phyloP scores from a whole-genome alignment of 2,888 invertebrate species.

The Pristionchus arcanus region DNA sequence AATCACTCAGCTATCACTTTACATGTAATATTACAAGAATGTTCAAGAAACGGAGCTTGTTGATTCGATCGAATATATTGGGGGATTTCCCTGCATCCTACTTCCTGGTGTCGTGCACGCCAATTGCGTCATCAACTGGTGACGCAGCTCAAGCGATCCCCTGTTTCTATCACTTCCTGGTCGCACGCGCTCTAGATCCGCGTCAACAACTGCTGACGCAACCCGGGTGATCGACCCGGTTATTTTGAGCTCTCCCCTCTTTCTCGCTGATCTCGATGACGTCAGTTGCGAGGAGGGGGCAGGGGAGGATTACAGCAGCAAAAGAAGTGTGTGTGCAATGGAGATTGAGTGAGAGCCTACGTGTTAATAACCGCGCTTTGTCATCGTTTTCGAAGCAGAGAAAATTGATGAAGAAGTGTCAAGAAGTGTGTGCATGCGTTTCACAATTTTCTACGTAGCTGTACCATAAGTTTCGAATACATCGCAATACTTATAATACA shows the following conservation, averaged over 20 bases:
- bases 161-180: neutral
- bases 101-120: too few species aligned
- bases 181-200: neutral
- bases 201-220: conserved; percentile 38
- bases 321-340: conserved; percentile 5
- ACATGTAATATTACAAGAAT: too few species aligned
- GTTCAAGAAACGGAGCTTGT: neutral
- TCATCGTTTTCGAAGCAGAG: too few species aligned
- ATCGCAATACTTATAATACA: too few species aligned
- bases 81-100: too few species aligned
- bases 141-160: neutral
- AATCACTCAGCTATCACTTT: too few species aligned
- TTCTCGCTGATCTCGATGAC: conserved; percentile 24
- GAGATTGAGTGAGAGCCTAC: neutral
- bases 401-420: too few species aligned
- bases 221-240: neutral
- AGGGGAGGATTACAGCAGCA: conserved; percentile 39
- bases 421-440: too few species aligned
- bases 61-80: neutral
- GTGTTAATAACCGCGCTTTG: neutral
- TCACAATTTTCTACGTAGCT: too few species aligned
- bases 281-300: neutral
- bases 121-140: neutral
- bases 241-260: conserved; percentile 31
- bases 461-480: too few species aligned